phyloP scores from a whole-genome alignment of 2,113 vertebrate genomes.

The Anser brachyrhynchus region DNA sequence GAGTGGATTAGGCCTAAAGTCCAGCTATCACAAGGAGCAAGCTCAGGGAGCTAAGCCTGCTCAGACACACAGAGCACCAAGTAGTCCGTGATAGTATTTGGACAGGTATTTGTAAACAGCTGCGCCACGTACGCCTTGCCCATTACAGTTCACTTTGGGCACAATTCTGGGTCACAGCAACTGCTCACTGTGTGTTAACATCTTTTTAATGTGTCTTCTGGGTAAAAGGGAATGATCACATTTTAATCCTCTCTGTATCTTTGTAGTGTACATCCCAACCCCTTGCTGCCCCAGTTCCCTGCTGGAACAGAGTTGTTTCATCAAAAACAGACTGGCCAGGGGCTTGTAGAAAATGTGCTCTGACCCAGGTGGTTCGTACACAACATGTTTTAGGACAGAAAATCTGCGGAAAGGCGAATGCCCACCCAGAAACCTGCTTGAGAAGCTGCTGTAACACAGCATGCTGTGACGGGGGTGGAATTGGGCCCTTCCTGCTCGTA shows the following conservation, averaged over 20 bases:
- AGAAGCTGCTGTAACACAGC: background rate
- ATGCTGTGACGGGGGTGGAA: background rate
- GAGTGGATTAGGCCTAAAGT: background rate
- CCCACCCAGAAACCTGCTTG: background rate
- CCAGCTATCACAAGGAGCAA: background rate
- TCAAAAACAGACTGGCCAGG: background rate
- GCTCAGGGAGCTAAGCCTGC: background rate
- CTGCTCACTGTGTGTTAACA: background rate
- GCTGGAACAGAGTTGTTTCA: background rate
- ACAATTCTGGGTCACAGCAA: background rate
- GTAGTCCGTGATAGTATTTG: background rate
- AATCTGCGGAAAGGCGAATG: background rate
- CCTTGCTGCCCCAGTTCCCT: background rate
- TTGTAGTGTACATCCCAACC: background rate
- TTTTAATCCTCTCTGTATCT: background rate
- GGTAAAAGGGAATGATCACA: rapidly evolving
- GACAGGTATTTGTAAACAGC: no score
- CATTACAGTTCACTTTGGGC: no score
- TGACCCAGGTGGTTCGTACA: background rate
- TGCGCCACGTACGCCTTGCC: no score
- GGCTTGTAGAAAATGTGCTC: background rate
- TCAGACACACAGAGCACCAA: background rate
- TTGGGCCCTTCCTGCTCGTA: background rate
- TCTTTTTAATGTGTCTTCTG: background rate
- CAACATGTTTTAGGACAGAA: background rate